Evolutionary conservation across 2,113 vertebrate species (phyloP).

Genomic region (Sorex fumeus): DNA sequence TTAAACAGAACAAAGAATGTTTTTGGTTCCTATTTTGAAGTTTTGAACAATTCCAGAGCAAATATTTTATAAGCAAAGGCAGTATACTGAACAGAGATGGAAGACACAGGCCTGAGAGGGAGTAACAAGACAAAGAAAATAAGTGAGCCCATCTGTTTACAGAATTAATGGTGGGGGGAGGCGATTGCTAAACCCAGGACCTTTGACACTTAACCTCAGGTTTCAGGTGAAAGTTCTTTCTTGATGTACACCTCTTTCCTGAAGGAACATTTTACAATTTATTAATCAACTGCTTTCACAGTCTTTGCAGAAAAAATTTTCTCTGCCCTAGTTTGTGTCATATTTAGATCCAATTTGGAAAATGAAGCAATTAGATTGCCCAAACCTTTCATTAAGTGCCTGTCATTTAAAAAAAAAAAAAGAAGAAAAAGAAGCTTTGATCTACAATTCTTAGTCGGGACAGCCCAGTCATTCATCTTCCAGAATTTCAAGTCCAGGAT

Average conservation of each 20-base stretch:
- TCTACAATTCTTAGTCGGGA: slow-evolving; percentile 28
- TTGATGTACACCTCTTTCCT: background rate
- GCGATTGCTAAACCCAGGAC: background rate
- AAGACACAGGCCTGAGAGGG: background rate
- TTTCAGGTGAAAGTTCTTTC: slow-evolving; percentile 52
- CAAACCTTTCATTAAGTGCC: slow-evolving; percentile 52
- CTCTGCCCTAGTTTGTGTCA: slow-evolving; percentile 44
- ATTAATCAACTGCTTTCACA: background rate
- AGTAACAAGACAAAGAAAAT: background rate
- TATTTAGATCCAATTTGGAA: slow-evolving; percentile 62
- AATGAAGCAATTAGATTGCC: slow-evolving; percentile 49
- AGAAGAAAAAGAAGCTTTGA: too few relatives aligned
- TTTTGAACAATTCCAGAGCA: slow-evolving; percentile 37
- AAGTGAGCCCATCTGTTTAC: background rate
- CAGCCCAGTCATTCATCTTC: slow-evolving; percentile 61
- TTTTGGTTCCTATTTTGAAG: slow-evolving; percentile 39
- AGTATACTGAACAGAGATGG: background rate
- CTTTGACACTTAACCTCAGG: slow-evolving; percentile 23
- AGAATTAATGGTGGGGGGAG: background rate
- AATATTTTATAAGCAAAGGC: slow-evolving; percentile 42
- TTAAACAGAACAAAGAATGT: slow-evolving; percentile 53
- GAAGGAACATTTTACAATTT: background rate
- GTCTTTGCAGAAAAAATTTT: slow-evolving; percentile 25
- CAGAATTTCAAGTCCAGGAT: slow-evolving; percentile 64
- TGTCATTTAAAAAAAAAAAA: background rate